phyloP scores from a whole-genome alignment of 37 sponge, comb jelly and placozoan genomes.

The Aplysina aerophoba region DNA sequence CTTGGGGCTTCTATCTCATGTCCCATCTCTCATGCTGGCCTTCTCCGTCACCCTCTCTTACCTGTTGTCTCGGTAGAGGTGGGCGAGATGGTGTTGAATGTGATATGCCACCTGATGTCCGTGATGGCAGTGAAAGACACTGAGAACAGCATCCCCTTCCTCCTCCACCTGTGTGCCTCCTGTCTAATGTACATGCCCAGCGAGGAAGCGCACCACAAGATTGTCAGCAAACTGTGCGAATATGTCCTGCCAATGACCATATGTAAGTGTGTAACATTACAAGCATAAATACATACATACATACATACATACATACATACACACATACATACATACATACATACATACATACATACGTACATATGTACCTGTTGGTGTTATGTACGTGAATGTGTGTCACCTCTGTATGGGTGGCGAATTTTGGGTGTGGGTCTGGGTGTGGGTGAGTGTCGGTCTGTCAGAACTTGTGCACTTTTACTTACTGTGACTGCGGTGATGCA shows the following conservation, averaged over 20 bases:
- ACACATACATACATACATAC: neutral
- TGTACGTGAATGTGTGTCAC: too few relatives aligned
- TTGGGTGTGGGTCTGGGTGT: too few relatives aligned
- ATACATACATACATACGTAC: too few relatives aligned
- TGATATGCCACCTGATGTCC: constrained; percentile 49
- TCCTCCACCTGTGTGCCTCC: constrained; percentile 48
- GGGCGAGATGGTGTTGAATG: constrained; percentile 44
- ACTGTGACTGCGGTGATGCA: too few relatives aligned
- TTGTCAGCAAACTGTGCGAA: constrained; percentile 52
- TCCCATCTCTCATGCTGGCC: too few relatives aligned
- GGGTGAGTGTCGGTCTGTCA: too few relatives aligned
- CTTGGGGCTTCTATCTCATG: too few relatives aligned
- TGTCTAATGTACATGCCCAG: constrained; percentile 50
- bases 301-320: constrained; percentile 1
- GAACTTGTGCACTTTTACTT: too few relatives aligned
- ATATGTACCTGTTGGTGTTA: too few relatives aligned
- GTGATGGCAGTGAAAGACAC: neutral
- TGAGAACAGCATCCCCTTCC: constrained; percentile 5
- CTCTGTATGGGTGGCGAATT: too few relatives aligned
- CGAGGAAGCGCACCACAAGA: constrained; percentile 15
- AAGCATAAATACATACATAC: constrained; percentile 1
- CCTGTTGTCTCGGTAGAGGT: constrained; percentile 17
- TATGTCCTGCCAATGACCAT: constrained; percentile 60
- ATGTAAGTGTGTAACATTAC: constrained; percentile 30
- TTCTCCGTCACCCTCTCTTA: too few relatives aligned